These are phyloP conservation scores for Oreocharis arfaki DNA, from an alignment of 2,113 vertebrate genomes.

Conservation along the genomic window DNA sequence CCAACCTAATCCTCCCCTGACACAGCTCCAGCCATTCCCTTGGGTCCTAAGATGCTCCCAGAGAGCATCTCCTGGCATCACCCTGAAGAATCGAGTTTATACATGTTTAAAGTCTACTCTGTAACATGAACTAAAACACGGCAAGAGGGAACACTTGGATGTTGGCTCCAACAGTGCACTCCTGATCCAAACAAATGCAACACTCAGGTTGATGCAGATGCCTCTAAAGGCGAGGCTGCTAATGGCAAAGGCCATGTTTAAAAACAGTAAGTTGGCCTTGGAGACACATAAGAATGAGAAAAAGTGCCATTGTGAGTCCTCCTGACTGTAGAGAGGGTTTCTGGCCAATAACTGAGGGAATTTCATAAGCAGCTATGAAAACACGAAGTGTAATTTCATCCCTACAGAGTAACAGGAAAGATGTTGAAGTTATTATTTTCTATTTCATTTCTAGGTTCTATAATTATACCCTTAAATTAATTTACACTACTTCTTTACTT, in stretches of 20 bases:
- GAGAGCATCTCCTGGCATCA: not conserved
- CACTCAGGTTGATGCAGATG: accelerated
- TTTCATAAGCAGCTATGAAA: not conserved
- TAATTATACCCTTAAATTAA: conserved; percentile 4
- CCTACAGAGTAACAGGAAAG: not conserved
- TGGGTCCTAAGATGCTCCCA: accelerated
- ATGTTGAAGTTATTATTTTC: not conserved
- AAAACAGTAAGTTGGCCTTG: not conserved
- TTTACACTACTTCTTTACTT: not conserved
- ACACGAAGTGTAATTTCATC: not conserved
- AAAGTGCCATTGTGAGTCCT: not conserved
- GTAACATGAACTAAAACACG: accelerated
- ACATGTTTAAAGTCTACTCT: not conserved
- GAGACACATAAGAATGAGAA: not conserved
- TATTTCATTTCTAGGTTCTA: not conserved
- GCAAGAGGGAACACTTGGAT: not conserved
- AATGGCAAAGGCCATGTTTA: not conserved
- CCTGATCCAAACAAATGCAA: not conserved
- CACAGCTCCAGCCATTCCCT: not conserved
- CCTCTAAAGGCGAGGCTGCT: accelerated
- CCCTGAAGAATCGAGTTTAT: not conserved
- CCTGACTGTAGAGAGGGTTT: not conserved
- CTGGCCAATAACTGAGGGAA: not conserved
- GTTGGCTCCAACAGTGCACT: not conserved
- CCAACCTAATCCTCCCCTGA: not conserved